A percentile compares a stretch with the other conserved stretches of the same genome.
Evolutionary conservation across 2,888 invertebrate species (phyloP).

Genomic region (Cancer borealis): DNA sequence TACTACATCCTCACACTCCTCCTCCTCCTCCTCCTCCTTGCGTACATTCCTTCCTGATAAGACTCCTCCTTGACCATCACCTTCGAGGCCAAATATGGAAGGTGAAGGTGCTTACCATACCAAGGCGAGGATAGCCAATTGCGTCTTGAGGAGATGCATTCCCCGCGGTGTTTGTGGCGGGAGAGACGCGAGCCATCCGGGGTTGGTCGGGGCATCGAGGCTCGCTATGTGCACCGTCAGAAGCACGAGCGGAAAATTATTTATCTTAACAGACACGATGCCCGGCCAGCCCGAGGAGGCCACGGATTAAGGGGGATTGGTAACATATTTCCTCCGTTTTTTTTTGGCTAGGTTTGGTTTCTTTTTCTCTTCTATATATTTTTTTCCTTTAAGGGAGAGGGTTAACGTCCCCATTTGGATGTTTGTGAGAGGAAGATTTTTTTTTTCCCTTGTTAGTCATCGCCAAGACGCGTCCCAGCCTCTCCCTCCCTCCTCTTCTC

Average conservation of each 20-base stretch:
- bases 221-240: background rate
- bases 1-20: background rate
- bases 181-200: background rate
- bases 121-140: background rate
- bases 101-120: background rate
- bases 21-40: constrained; percentile 9
- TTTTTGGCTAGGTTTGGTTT: background rate
- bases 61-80: background rate
- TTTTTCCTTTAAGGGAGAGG: background rate
- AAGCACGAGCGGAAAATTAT: constrained; percentile 5
- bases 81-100: background rate
- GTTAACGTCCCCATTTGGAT: constrained; percentile 10
- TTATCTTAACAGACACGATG: constrained; percentile 7
- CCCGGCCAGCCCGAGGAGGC: background rate
- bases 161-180: constrained; percentile 10
- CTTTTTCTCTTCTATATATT: too few relatives aligned
- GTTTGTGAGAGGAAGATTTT: background rate
- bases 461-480: background rate
- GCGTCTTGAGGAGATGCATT: background rate
- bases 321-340: background rate
- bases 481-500: background rate
- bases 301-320: background rate
- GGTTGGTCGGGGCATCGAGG: background rate
- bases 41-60: background rate
- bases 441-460: background rate